Evolutionary conservation across 2,888 invertebrate species (phyloP), one percentile per base, ranked within the genome.

Genomic region (Tortricodes alternella): DNA sequence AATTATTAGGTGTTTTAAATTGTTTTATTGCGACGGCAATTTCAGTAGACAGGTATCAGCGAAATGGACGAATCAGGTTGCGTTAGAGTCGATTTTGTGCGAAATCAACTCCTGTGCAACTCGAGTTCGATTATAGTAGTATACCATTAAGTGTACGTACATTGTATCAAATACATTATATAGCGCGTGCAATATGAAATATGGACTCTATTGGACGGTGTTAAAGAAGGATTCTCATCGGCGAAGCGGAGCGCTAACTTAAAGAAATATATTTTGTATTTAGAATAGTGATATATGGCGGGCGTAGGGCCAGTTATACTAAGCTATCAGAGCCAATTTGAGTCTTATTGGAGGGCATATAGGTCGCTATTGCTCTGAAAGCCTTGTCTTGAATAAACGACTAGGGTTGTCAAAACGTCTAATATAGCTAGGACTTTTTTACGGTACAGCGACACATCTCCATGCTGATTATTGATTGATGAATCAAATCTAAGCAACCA

Each of bases 211-310:
- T 29, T 35, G 50, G 27, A 21, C 4, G 19, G 44, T 38, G 13
- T 32, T 49, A 32, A 44, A 15, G 38, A 29, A 46, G 44, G 49
- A 38, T 44, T 53, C 23, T 43, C 56, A 56, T 29, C 44, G 49
- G 55, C 19, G 34, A 34, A 27, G 38, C 11, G 43, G 43, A 35
- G 43, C 43, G 49, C 43, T 32, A 43, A 41, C 48, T 48, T 49
- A 13, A 34, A 50, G 29, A 56, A 43, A 35, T 50, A 56, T 56
- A 44, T 56, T 56, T 56, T 56, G 56, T 56, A 56, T 56, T 50
- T 56, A 56, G 50, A 43, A 18, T 56, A 56, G 44, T 46, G 24
- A 55, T 35, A 23, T 39, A 44, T 50, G 11, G 34, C 32, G 27
- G 43, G 37, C 27, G 49, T 44, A 50, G 56, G 37, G 44, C 56